Percentiles rank a stretch among this genome's conserved stretches.
Conservation (phyloP, 2,888 invertebrate genomes). For the Sipunculus nudus region DNA sequence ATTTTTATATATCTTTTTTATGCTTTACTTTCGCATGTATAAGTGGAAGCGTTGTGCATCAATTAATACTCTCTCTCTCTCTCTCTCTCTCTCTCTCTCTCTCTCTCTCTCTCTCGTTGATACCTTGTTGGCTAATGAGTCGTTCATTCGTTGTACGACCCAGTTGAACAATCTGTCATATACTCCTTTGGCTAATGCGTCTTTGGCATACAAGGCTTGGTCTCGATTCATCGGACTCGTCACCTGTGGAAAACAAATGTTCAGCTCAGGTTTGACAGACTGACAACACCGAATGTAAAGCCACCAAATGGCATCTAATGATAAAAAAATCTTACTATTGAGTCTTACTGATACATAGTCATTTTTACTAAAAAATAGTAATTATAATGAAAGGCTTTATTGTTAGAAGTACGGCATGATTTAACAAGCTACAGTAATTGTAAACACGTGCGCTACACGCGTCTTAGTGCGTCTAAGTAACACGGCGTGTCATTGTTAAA, state of each 20-base stretch:
- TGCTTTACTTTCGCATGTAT: too few relatives aligned
- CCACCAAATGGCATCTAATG: not conserved
- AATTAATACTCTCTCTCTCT: not conserved
- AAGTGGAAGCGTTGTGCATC: too few relatives aligned
- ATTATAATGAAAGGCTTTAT: too few relatives aligned
- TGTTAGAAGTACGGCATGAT: too few relatives aligned
- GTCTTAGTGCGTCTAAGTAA: too few relatives aligned
- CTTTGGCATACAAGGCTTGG: constrained; percentile 83
- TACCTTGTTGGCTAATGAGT: constrained; percentile 44
- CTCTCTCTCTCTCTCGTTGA: not conserved
- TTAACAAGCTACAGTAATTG: too few relatives aligned
- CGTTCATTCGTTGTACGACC: constrained; percentile 84
- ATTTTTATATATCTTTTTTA: too few relatives aligned
- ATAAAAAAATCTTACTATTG: not conserved
- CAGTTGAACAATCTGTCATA: constrained; percentile 91
- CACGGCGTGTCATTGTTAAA: not conserved
- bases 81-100: not conserved
- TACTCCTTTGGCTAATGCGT: constrained; percentile 89
- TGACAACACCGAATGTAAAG: too few relatives aligned
- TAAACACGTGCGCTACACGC: too few relatives aligned
- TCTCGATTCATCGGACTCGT: constrained; percentile 82
- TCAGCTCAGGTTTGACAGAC: not conserved
- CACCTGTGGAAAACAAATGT: constrained; percentile 67
- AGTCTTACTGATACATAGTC: not conserved
- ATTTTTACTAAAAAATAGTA: not conserved